These are phyloP conservation scores for Coluber constrictor DNA, from an alignment of 2,797 vertebrate species.

Conservation along the genomic window DNA sequence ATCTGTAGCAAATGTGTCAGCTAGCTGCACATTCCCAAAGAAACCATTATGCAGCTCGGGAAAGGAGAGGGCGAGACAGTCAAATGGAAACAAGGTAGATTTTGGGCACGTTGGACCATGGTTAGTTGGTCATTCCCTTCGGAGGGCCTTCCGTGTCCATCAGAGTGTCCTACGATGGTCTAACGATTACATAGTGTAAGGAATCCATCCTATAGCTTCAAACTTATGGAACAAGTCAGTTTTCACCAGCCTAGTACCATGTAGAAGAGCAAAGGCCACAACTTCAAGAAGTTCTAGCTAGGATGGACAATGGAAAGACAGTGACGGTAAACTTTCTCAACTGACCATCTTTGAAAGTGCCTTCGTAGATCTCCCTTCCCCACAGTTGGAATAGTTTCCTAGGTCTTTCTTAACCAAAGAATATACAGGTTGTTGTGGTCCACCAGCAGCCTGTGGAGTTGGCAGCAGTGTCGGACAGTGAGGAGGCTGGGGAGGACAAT, in stretches of 20 bases:
- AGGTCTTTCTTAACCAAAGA: rapidly evolving
- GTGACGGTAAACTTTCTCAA: background rate
- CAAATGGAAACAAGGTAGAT: background rate
- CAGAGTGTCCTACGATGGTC: background rate
- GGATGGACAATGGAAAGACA: background rate
- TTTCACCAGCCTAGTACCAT: background rate
- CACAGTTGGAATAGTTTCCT: background rate
- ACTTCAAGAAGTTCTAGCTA: background rate
- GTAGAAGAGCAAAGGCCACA: background rate
- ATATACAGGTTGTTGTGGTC: background rate
- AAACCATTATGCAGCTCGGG: slow-evolving; percentile 59
- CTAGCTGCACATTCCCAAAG: slow-evolving; percentile 71
- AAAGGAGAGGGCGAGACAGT: slow-evolving; percentile 18
- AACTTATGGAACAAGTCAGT: background rate
- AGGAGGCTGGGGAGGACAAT: too few relatives aligned
- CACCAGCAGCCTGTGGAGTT: too few relatives aligned
- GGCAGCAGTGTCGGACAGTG: too few relatives aligned
- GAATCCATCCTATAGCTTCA: background rate
- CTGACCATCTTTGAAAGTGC: background rate
- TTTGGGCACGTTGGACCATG: background rate
- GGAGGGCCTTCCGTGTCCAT: background rate
- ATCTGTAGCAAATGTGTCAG: slow-evolving; percentile 90
- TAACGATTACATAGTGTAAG: background rate
- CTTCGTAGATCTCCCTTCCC: background rate
- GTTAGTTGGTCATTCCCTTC: background rate